phyloP scores from a whole-genome alignment of 2,888 invertebrate species.

The Tetragonisca angustula region DNA sequence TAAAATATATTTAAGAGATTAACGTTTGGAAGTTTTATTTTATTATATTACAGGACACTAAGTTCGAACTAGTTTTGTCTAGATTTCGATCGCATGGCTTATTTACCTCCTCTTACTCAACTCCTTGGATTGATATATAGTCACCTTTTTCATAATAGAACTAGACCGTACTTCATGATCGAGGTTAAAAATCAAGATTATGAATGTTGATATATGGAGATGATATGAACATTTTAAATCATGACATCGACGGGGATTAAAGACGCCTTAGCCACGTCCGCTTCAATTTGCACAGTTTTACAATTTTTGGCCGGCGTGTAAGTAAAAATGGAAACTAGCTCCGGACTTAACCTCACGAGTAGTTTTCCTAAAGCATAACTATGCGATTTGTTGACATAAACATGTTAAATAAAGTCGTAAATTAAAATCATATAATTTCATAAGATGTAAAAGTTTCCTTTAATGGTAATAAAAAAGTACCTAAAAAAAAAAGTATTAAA shows the following conservation, averaged over 20 bases:
- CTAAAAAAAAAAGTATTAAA: background rate
- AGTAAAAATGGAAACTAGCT: slow-evolving; percentile 82
- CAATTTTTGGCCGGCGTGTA: slow-evolving; percentile 95
- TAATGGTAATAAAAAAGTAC: background rate
- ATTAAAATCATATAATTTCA: background rate
- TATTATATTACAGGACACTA: background rate
- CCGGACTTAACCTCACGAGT: background rate
- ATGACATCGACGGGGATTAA: slow-evolving; percentile 83
- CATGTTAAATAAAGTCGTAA: background rate
- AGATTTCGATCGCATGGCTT: background rate
- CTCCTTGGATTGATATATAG: background rate
- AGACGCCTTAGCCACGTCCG: slow-evolving; percentile 85
- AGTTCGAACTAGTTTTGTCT: background rate
- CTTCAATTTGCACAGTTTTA: slow-evolving; percentile 91
- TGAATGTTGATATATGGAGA: slow-evolving; percentile 19
- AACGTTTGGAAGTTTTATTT: background rate
- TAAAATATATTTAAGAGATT: background rate
- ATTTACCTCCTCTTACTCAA: background rate
- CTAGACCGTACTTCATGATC: slow-evolving; percentile 15
- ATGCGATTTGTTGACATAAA: slow-evolving; percentile 26
- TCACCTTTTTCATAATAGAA: slow-evolving; percentile 20
- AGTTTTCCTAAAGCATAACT: background rate
- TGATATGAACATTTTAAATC: slow-evolving; percentile 51
- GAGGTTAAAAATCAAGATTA: slow-evolving; percentile 18
- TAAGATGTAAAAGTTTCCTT: background rate